Conservation (phyloP, 2,888 invertebrate genomes). For the Caenorhabditis sulstoni region DNA sequence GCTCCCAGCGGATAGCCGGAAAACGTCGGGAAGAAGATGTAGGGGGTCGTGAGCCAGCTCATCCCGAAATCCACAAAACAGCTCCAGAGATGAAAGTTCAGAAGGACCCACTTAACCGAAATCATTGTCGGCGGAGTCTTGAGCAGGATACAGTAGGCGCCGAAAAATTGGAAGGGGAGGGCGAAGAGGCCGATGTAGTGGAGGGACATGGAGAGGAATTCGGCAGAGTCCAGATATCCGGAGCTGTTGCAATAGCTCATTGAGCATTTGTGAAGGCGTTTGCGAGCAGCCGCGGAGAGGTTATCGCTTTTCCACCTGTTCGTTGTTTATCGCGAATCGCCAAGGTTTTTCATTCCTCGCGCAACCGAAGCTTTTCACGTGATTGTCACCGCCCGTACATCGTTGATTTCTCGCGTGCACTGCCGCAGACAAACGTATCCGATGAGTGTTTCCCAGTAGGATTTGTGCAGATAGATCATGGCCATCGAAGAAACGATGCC, state of each 20-base stretch:
- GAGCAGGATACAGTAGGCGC: slow-evolving; percentile 27
- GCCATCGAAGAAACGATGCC: slow-evolving; percentile 31
- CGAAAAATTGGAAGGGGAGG: slow-evolving; percentile 16
- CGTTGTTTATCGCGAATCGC: too few species aligned
- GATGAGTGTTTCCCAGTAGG: slow-evolving; percentile 17
- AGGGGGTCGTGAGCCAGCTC: slow-evolving; percentile 7
- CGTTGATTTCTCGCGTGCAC: not conserved
- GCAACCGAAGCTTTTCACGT: not conserved
- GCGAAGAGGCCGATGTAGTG: slow-evolving; percentile 6
- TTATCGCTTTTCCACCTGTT: too few species aligned
- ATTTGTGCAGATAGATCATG: slow-evolving; percentile 36
- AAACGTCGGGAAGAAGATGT: not conserved
- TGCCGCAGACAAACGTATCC: too few species aligned
- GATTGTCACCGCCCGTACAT: too few species aligned
- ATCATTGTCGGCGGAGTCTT: slow-evolving; percentile 2
- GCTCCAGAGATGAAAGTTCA: too few species aligned
- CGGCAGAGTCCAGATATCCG: slow-evolving; percentile 2
- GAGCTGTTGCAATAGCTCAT: too few species aligned
- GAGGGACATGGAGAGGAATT: slow-evolving; percentile 3
- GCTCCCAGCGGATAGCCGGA: slow-evolving; percentile 2
- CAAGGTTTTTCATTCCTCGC: too few species aligned
- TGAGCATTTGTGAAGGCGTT: too few species aligned
- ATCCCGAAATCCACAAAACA: slow-evolving; percentile 5
- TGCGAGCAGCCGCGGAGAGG: too few species aligned
- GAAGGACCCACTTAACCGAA: not conserved